These are phyloP conservation scores for Caenorhabditis briggsae DNA, from an alignment of 1,140 invertebrate species.

Conservation along the genomic window DNA sequence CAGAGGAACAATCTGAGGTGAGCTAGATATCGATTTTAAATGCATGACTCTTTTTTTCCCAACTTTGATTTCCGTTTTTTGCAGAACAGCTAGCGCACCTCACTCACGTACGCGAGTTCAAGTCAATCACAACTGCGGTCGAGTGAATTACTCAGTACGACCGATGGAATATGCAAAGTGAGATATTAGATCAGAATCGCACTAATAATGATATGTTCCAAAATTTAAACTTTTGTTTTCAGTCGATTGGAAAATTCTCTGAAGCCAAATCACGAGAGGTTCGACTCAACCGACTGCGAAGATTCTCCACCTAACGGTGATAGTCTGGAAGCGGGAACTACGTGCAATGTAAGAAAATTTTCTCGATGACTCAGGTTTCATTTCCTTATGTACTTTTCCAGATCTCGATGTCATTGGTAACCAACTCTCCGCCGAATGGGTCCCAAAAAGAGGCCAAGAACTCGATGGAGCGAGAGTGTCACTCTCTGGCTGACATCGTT, in stretches of 20 bases:
- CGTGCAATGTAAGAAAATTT: constrained; percentile 18
- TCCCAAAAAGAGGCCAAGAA: constrained; percentile 49
- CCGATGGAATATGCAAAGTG: constrained; percentile 61
- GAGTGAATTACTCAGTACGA: constrained; percentile 63
- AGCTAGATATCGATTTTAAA: constrained; percentile 14
- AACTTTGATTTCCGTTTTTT: neutral
- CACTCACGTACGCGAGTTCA: constrained; percentile 66
- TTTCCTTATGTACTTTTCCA: constrained; percentile 20
- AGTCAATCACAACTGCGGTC: constrained; percentile 55
- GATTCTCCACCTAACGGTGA: constrained; percentile 60
- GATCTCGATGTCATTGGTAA: constrained; percentile 54
- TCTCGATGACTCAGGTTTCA: constrained; percentile 30
- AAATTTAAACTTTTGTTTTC: neutral
- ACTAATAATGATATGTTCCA: neutral
- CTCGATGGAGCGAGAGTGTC: constrained; percentile 67
- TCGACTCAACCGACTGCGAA: constrained; percentile 64
- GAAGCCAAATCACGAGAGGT: constrained; percentile 36
- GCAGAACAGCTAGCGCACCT: constrained; percentile 74
- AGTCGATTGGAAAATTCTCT: constrained; percentile 32
- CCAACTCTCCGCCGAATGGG: constrained; percentile 36
- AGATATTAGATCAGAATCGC: neutral
- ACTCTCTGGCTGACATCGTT: constrained; percentile 67
- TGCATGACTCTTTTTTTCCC: constrained; percentile 28
- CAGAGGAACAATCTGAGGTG: constrained; percentile 68
- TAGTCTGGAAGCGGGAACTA: constrained; percentile 52